These are phyloP conservation scores for Xyrauchen texanus DNA, from an alignment of 2,113 vertebrate species.

Conservation along the genomic window DNA sequence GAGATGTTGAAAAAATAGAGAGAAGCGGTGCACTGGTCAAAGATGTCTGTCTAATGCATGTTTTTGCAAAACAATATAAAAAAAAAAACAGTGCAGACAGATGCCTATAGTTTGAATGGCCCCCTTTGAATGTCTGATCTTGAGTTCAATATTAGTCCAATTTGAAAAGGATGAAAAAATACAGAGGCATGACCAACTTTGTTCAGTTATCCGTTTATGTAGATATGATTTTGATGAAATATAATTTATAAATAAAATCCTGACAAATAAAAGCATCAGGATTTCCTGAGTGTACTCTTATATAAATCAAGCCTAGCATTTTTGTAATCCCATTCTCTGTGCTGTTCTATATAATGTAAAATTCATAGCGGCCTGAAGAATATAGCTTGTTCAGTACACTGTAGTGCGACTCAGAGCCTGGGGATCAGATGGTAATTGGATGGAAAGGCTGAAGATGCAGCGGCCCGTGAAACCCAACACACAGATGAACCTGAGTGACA, in stretches of 20 bases:
- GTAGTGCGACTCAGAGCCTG: slow-evolving; percentile 34
- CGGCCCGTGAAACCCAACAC: slow-evolving; percentile 11
- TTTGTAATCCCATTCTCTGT: slow-evolving; percentile 31
- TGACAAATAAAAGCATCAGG: slow-evolving; percentile 38
- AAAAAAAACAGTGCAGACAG: too few relatives aligned
- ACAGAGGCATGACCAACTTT: neutral
- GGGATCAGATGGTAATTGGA: slow-evolving; percentile 47
- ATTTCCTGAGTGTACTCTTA: slow-evolving; percentile 49
- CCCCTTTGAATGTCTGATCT: too few relatives aligned
- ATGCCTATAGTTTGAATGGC: too few relatives aligned
- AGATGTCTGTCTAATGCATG: too few relatives aligned
- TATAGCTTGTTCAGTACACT: slow-evolving; percentile 51
- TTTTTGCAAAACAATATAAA: too few relatives aligned
- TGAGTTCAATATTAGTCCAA: too few relatives aligned
- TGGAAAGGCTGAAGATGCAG: slow-evolving; percentile 55
- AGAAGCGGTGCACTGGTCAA: too few relatives aligned
- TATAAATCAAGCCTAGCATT: slow-evolving; percentile 38
- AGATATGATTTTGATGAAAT: slow-evolving; percentile 39
- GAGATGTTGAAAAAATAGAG: too few relatives aligned
- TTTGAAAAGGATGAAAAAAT: neutral
- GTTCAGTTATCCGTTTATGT: slow-evolving; percentile 1
- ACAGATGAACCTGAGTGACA: neutral
- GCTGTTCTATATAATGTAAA: slow-evolving; percentile 9
- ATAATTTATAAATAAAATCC: slow-evolving; percentile 39
- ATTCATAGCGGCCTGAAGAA: slow-evolving; percentile 21